phyloP scores from a whole-genome alignment of 2,797 vertebrate genomes.

The Spinibarbus caldwelli region DNA sequence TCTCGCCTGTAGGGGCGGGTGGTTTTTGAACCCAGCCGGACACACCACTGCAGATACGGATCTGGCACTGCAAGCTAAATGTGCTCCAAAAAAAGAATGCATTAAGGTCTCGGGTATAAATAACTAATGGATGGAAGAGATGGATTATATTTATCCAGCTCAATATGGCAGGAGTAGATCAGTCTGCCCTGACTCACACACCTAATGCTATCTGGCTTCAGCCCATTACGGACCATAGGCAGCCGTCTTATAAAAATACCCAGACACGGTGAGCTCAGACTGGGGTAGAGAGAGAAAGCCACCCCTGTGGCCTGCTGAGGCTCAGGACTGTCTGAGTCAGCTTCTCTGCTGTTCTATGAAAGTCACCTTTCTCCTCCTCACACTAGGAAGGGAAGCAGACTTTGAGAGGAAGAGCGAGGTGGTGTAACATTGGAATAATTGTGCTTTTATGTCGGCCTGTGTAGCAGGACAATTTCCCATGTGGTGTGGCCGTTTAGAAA shows the following conservation, averaged over 20 bases:
- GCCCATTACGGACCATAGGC: conserved; percentile 73
- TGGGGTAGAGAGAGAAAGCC: conserved; percentile 58
- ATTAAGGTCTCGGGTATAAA: conserved; percentile 76
- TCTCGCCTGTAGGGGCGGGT: neutral
- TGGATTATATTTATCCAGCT: conserved; percentile 84
- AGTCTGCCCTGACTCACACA: conserved; percentile 80
- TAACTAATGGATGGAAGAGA: conserved; percentile 80
- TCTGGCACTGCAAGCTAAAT: conserved; percentile 50
- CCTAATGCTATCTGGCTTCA: conserved; percentile 81
- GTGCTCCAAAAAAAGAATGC: conserved; percentile 67
- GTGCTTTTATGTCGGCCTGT: conserved; percentile 35
- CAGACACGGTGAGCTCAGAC: conserved; percentile 25
- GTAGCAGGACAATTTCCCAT: conserved; percentile 47
- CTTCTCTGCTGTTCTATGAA: conserved; percentile 71
- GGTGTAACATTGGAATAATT: conserved; percentile 37
- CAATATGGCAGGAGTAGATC: conserved; percentile 82
- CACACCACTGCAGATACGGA: conserved; percentile 47
- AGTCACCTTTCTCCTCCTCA: conserved; percentile 72
- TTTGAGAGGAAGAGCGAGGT: conserved; percentile 23
- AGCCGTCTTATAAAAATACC: conserved; percentile 50
- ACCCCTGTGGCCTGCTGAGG: conserved; percentile 72
- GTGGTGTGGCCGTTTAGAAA: conserved; percentile 20
- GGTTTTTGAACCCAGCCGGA: conserved; percentile 28
- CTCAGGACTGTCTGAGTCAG: conserved; percentile 75
- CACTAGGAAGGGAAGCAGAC: conserved; percentile 24